Base-by-base conservation (phyloP, 2,888 invertebrate species). In the Sinopyrophorus schimmeli region DNA sequence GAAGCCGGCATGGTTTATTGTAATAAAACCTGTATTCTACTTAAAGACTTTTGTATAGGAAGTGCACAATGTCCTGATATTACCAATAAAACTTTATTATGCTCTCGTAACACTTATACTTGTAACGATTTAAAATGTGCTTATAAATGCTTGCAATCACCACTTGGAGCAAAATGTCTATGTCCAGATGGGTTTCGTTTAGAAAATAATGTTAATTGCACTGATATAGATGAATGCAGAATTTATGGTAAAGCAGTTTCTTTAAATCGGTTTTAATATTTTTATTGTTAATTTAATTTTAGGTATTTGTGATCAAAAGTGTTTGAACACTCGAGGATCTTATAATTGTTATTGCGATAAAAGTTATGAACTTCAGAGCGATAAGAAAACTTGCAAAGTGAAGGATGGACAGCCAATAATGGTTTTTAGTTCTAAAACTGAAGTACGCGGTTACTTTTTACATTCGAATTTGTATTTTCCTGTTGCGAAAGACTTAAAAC, bases 301-400 rank as follows among this genome's bases (percentile, higher is more conserved):
- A 71, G 71, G 69, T 0, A 71, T 77, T 4, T 90, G 90, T 63
- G 84, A 86, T 37, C 90, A 90, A 54, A 70, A 65, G 6, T 91
- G 90, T 62, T 60, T 71, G 0, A 87, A 88, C 56, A 71, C 59
- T 0, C 66, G 70, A 0, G 84, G 84, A 0, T 77, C 80, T 0
- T 86, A 80, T 60, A 64, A 57, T 2, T 90, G 90, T 58, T 63
- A 64, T 2, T 90, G 90, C 61, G 82, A 80, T n/a, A 65, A 70
- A 0, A 77, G 78, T 17, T 86, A 82, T 61, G 57, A 53, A 1
- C 62, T 82, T 6, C 72, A 76, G 47, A 59, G 63, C 0, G 80
- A 84, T 59, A 74, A 75, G 31, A 76, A 61, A 54, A 78, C 77
- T 0, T 85, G 85, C 58, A 76, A 75, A 55, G 80, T 74, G 2